Base-by-base conservation (phyloP, 2,888 invertebrate species). In the Caenorhabditis uteleia region DNA sequence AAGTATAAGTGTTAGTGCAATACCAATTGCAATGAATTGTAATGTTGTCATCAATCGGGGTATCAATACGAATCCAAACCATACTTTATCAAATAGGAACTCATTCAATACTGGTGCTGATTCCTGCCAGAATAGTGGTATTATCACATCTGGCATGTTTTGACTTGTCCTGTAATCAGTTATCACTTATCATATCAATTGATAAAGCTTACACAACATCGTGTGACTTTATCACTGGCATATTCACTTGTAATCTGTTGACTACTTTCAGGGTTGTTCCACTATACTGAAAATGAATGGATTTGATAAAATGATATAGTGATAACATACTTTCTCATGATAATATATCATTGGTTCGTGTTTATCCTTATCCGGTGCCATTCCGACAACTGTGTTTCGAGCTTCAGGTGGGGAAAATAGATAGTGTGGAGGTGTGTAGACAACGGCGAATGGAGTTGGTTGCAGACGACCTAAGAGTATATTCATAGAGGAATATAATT, bases 341-440 rank as follows among this genome's bases (percentile, higher is more conserved):
- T 67, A 53, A 59, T 70, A 75, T 12, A 68, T 56, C 58, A 77
- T 65, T 3, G 77, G 77, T 14, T 55, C 53, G 39, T 73, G 71
- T 6, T 47, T 44, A 6, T 46, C 48, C 10, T 49, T 23, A n/a
- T 64, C 48, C 7, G 73, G 75, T 8, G 42, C 33, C 49, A 74
- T 54, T 27, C 78, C 78, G 21, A 53, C 56, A 2, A 78, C 66
- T 0, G 78, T 69, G 14, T 62, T 54, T 25, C 51, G 42, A 5
- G 76, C 71, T 45, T 69, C 56, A 12, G 43, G 56, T 8, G 78
- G 78, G 0, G 78, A 77, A 55, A 60, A 70, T 14, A 69, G 62
- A 39, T 66, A 78, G 48, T 78, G 77, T 1, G 78, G 78, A 7
- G 78, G 71, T 0, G 76, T 70, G 57, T 74, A 77, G 36, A 78